Base-by-base conservation (phyloP, 2,797 vertebrate species). In the Brachyrhaphis roseni region DNA sequence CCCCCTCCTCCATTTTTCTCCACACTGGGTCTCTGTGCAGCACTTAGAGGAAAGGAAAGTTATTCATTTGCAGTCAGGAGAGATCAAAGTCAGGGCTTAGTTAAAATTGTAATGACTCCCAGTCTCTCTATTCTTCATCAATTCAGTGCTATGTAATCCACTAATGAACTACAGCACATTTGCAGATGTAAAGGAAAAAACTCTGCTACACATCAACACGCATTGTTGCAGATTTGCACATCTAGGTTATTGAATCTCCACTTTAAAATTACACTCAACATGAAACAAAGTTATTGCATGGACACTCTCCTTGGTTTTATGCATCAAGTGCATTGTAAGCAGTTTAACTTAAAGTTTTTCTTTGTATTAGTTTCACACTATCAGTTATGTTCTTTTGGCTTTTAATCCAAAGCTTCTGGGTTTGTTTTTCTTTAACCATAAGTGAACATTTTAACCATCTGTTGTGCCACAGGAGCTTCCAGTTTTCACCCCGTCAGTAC, bases 401-500 rank as follows among this genome's bases (percentile, higher is more conserved):
- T 49, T 45, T 68, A 20, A 5, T 76, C 3, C 34, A 16, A 73
- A 76, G 47, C 31, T 11, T 73, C 12, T 41, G 16, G 23, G 20
- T 71, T 15, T 71, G 77, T 78, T 83, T 82, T 78, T 77, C 49
- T 74, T 75, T 55, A 57, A 76, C 79, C 81, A 18, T 73, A 85
- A 92, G 85, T 84, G 84, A 87, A 88, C 89, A 86, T 88, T 88
- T 88, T 79, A 82, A 84, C 94, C 93, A 95, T 95, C 94, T 94
- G 93, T 89, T 84, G 23, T 93, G 86, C 89, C 90, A 91, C 92
- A 86, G 91, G 89, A 93, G 91, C 92, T 92, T 92, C 93, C 91
- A 94, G 91, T 87, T 93, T 92, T 83, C 86, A 83, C 86, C 86
- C 87, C 87, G 80, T 86, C 81, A 57, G 83, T 64, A 88, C 79